Base-by-base conservation (phyloP, 2,113 vertebrate species). In the Eudyptes chrysolophus region DNA sequence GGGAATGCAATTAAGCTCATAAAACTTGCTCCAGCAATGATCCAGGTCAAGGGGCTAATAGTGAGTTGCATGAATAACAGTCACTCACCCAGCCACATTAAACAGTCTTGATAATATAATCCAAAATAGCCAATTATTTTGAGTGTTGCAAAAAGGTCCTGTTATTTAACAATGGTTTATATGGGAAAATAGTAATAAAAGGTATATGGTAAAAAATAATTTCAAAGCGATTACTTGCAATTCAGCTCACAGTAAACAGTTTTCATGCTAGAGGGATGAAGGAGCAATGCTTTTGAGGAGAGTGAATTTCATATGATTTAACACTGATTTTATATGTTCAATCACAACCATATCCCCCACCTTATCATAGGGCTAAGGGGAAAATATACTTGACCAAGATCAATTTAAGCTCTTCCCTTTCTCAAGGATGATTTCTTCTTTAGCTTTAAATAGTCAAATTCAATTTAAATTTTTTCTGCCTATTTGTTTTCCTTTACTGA, bases 1-100 rank as follows among this genome's bases (percentile, higher is more conserved):
- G 22, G 42, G 25, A 86, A 92, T 94, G 80, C 94, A 96, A 95
- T 97, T 96, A 95, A 95, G 94, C 94, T 96, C 92, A 95, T 97
- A 96, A 97, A 97, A 94, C 94, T 95, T 97, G 97, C 94, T 94
- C 92, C 76, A 95, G 92, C 96, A 96, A 95, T 96, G 96, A 97
- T 97, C 91, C 87, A 96, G 97, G 97, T 97, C 96, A 96, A 95
- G 92, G 76, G 94, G 96, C 92, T 97, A 97, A 96, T 95, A 90
- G 95, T 79, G 95, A 90, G 92, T 84, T 90, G 86, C 92, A 94
- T 94, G 93, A 95, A 80, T 93, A 97, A 93, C 93, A 95, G 89
- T 87, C 89, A 75, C 80, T 97, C 89, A 90, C 90, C 74, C 94
- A 90, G 81, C 89, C 83, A 83, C 89, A 93, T 94, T 96, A 95